These are phyloP conservation scores for Tyria jacobaeae DNA, from an alignment of 2,888 invertebrate genomes.

Conservation along the genomic window DNA sequence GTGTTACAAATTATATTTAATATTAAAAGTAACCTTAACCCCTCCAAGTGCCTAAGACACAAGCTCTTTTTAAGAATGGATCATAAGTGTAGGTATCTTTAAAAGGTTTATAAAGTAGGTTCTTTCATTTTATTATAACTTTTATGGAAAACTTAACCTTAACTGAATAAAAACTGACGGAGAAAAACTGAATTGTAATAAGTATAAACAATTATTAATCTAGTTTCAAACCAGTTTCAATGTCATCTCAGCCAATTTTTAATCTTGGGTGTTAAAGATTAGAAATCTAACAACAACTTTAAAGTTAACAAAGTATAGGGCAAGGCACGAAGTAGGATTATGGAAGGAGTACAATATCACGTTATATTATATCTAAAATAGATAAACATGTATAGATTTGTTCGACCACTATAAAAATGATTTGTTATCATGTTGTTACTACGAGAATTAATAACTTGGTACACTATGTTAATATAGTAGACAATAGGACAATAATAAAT, in stretches of 20 bases:
- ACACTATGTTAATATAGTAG: neutral
- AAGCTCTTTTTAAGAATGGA: too few relatives aligned
- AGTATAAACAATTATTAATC: neutral
- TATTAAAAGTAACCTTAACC: neutral
- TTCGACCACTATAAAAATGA: constrained; percentile 1
- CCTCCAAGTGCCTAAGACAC: too few relatives aligned
- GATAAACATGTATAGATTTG: constrained; percentile 26
- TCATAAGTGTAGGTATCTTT: too few relatives aligned
- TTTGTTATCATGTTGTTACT: constrained; percentile 12
- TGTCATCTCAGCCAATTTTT: constrained; percentile 7
- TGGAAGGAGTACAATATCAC: constrained; percentile 8
- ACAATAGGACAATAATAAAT: neutral
- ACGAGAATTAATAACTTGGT: constrained; percentile 1
- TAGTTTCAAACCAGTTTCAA: neutral
- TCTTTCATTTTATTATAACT: neutral
- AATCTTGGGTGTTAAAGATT: neutral
- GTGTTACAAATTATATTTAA: neutral
- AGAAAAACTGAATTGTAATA: constrained; percentile 1
- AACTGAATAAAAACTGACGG: neutral
- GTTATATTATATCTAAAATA: constrained; percentile 22
- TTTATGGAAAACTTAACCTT: neutral
- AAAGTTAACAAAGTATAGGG: neutral
- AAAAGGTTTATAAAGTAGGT: neutral
- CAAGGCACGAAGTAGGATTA: constrained; percentile 14
- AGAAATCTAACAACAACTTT: neutral